phyloP scores from a whole-genome alignment of 2,888 invertebrate species.

The Ypsolopha scabrella region DNA sequence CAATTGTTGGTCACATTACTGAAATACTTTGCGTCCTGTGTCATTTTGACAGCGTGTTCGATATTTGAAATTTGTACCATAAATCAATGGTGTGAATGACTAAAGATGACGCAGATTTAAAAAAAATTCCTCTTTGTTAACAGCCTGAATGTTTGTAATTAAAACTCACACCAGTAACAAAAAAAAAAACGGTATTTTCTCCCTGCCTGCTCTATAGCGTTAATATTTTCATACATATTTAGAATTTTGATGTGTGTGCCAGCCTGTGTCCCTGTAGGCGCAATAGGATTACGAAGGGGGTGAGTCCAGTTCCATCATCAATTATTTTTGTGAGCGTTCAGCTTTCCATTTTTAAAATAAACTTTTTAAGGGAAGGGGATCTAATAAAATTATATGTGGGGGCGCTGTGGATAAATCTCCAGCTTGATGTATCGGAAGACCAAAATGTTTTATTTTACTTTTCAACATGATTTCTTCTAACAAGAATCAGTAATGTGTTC shows the following conservation, averaged over 20 bases:
- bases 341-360: constrained; percentile 65
- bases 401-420: constrained; percentile 5
- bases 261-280: constrained; percentile 12
- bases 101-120: neutral
- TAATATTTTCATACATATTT: neutral
- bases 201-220: neutral
- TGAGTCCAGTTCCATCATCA: constrained; percentile 50
- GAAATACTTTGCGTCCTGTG: neutral
- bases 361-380: constrained; percentile 36
- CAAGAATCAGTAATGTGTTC: constrained; percentile 6
- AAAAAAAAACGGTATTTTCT: neutral
- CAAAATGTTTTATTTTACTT: neutral
- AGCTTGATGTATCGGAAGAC: constrained; percentile 10
- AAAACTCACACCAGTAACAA: no score
- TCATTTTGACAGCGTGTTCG: neutral
- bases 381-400: constrained; percentile 46
- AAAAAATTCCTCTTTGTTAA: neutral
- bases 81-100: no score
- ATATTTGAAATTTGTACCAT: neutral
- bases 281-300: constrained; percentile 49
- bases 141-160: no score
- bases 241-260: constrained; percentile 7
- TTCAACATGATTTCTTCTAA: constrained; percentile 11
- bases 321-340: constrained; percentile 53
- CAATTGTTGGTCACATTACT: neutral